Conservation (phyloP, 2,797 vertebrate genomes). For the Halcyon chelicuti region DNA sequence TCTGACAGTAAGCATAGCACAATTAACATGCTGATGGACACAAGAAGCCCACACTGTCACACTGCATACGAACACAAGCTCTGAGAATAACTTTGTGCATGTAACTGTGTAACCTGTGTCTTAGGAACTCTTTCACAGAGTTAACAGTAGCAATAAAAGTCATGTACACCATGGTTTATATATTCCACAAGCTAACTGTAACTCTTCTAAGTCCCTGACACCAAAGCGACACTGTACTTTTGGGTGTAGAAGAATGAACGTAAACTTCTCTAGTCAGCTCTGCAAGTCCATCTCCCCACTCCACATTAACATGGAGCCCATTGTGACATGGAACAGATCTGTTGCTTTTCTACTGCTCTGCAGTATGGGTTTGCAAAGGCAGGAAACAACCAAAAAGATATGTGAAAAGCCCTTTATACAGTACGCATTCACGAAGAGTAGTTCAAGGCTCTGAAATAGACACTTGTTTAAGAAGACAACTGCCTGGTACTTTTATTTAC, state of each 20-base stretch:
- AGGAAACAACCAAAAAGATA: neutral
- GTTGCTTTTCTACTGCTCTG: neutral
- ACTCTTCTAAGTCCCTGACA: neutral
- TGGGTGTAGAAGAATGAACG: neutral
- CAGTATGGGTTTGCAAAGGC: neutral
- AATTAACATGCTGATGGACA: neutral
- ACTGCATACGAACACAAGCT: neutral
- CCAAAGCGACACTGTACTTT: neutral
- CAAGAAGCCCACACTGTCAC: neutral
- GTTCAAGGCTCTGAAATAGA: neutral
- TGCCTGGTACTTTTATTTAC: neutral
- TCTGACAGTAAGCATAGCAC: neutral
- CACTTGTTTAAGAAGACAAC: neutral
- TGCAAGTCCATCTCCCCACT: neutral
- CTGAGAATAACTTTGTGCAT: neutral
- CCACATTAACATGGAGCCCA: neutral
- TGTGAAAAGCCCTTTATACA: neutral
- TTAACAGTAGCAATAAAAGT: neutral
- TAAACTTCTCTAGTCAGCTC: neutral
- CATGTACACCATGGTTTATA: neutral
- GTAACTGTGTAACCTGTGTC: neutral
- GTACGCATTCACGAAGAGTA: neutral
- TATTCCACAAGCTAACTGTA: neutral
- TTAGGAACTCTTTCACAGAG: neutral
- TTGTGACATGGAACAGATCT: neutral